Evolutionary conservation across 2,113 vertebrate species (phyloP).

Genomic region (Dasypus novemcinctus): DNA sequence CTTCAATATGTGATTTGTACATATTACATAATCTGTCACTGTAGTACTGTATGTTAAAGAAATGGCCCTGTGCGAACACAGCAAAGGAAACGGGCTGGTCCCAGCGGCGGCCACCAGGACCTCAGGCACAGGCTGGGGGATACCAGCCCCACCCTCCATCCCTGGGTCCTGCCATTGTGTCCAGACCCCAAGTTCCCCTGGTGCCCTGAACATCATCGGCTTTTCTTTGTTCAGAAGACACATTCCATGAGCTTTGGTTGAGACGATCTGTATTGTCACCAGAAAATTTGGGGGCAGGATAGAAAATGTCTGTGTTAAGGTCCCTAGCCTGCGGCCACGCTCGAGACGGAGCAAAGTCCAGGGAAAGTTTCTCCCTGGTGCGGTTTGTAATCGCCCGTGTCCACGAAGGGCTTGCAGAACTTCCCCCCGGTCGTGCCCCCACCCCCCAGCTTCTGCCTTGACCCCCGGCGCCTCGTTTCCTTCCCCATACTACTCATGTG

Average conservation of each 20-base stretch:
- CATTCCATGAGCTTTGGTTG: constrained; percentile 38
- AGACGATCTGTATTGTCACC: constrained; percentile 76
- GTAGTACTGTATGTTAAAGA: neutral
- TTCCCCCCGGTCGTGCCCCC: constrained; percentile 21
- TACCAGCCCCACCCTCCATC: neutral
- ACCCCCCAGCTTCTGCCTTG: accelerated
- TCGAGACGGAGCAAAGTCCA: constrained; percentile 48
- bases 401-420: constrained; percentile 66
- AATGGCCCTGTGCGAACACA: neutral
- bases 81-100: accelerated
- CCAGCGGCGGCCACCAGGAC: accelerated
- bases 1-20: neutral
- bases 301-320: constrained; percentile 41
- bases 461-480: neutral
- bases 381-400: constrained; percentile 71
- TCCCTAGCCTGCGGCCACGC: constrained; percentile 55
- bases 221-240: constrained; percentile 80
- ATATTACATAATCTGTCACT: neutral
- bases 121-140: neutral
- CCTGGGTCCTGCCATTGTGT: neutral
- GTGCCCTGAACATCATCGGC: constrained; percentile 67
- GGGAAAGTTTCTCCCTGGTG: constrained; percentile 69
- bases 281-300: constrained; percentile 72
- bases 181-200: neutral
- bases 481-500: accelerated